phyloP scores from a whole-genome alignment of 2,888 invertebrate genomes.

The Drosophila melanosoma region DNA sequence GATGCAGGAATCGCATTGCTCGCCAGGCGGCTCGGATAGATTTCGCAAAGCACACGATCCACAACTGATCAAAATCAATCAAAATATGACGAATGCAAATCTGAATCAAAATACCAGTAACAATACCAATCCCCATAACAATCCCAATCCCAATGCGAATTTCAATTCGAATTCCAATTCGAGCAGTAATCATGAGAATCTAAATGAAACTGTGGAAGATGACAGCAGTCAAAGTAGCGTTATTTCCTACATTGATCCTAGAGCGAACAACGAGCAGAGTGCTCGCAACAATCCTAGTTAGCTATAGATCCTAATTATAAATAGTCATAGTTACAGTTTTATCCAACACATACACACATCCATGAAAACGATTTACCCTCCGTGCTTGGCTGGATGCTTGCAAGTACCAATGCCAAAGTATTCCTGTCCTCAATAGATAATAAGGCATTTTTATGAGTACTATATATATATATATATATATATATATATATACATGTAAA shows the following conservation, averaged over 20 bases:
- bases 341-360: conserved; percentile 21
- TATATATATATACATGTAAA: neutral
- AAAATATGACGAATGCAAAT: conserved; percentile 1
- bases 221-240: conserved; percentile 85
- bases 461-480: conserved; percentile 1
- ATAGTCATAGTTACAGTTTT: conserved; percentile 12
- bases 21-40: conserved; percentile 24
- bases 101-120: neutral
- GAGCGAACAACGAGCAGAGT: conserved; percentile 56
- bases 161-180: conserved; percentile 8
- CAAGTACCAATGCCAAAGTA: conserved; percentile 46
- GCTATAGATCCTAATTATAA: conserved; percentile 30
- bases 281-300: conserved; percentile 60
- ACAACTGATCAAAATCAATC: conserved; percentile 5
- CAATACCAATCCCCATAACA: neutral
- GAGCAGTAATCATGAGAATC: conserved; percentile 57
- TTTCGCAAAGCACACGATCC: conserved; percentile 44
- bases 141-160: conserved; percentile 8
- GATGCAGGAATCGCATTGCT: conserved; percentile 12
- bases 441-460: conserved; percentile 16
- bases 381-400: conserved; percentile 41
- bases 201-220: conserved; percentile 82
- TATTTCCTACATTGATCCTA: conserved; percentile 84
- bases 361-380: conserved; percentile 31
- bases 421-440: conserved; percentile 31